Conservation (phyloP, 2,888 invertebrate species). For the Erpobdella octoculata region DNA sequence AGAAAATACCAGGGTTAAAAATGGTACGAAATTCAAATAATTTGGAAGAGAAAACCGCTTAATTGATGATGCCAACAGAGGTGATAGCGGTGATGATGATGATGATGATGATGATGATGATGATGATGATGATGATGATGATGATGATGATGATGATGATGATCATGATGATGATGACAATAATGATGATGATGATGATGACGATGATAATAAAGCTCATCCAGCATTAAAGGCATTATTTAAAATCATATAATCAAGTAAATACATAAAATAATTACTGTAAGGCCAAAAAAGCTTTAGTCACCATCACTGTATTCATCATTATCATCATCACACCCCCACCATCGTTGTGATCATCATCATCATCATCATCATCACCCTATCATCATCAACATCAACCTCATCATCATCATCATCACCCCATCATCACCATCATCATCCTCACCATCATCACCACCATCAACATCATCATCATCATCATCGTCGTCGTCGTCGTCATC, state of each 20-base stretch:
- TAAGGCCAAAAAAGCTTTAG: slow-evolving; percentile 1
- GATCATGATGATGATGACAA: not conserved
- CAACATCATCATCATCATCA: not conserved
- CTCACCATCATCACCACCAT: not conserved
- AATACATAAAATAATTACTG: not conserved
- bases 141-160: slow-evolving; percentile 11
- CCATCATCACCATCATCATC: slow-evolving; percentile 3
- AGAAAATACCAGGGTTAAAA: no score
- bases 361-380: not conserved
- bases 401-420: not conserved
- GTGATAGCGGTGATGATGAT: not conserved
- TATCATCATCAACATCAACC: not conserved
- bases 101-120: slow-evolving; percentile 18
- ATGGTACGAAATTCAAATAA: no score
- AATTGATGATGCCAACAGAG: not conserved
- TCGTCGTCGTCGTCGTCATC: not conserved
- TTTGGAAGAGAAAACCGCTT: no score
- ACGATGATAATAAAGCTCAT: not conserved
- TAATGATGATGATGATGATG: slow-evolving; percentile 13
- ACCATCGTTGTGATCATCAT: slow-evolving; percentile 3
- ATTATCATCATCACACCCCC: not conserved
- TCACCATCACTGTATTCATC: not conserved
- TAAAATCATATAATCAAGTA: no score
- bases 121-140: slow-evolving; percentile 14
- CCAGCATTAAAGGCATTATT: no score